Evolutionary conservation across 2,113 vertebrate species (phyloP).

Genomic region (Nipponia nippon): DNA sequence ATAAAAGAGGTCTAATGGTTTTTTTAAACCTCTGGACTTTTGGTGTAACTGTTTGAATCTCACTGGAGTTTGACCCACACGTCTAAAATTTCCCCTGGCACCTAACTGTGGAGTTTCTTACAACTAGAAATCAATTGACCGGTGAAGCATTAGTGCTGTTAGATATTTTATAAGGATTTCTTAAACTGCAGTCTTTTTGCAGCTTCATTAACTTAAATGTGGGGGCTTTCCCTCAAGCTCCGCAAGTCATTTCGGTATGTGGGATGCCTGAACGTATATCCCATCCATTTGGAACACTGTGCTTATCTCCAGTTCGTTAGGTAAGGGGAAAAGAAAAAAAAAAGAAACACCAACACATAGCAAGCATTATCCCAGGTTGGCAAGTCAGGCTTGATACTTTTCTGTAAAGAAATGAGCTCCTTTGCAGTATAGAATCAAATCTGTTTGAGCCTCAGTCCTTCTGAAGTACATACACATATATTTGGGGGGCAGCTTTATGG

Average conservation of each 20-base stretch:
- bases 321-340: too few species aligned
- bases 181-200: neutral
- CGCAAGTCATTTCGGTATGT: neutral
- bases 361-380: neutral
- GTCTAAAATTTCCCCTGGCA: neutral
- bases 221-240: neutral
- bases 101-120: neutral
- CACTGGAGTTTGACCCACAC: neutral
- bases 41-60: neutral
- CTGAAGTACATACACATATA: too few species aligned
- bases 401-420: neutral
- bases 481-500: neutral
- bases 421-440: neutral
- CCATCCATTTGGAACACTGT: neutral
- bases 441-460: neutral
- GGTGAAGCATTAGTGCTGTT: neutral
- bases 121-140: neutral
- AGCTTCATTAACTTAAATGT: neutral
- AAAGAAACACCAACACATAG: neutral
- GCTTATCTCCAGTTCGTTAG: neutral
- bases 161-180: neutral
- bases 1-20: neutral
- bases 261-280: neutral
- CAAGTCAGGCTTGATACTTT: neutral
- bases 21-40: neutral